Evolutionary conservation across 2,888 invertebrate genomes (phyloP), one percentile per base, ranked within the genome.

Genomic region (Eurois occulta): DNA sequence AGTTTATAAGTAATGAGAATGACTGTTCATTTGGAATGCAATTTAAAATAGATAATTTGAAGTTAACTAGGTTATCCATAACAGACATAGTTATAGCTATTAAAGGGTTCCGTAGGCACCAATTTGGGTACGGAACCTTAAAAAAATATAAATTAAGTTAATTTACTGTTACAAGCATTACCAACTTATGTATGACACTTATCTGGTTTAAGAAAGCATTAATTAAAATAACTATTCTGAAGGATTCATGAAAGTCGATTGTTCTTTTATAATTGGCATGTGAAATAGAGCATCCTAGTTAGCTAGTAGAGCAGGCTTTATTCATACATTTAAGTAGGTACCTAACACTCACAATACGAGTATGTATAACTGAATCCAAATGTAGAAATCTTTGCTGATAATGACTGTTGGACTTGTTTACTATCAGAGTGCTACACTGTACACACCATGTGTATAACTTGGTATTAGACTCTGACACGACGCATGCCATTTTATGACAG

Each of bases 251-350:
- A 55, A 55, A 43, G 32, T 21, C 24, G 28, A 48, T 48, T 48
- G 48, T 75, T 62, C 18, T 48, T 75, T 21, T 60, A 73, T 2
- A 64, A 55, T 76, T n/a, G 43, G 18, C 55, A 28, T 77, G 77
- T 43, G 65, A 65, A 76, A 18, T 38, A 76, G 35, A 65, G 28
- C 43, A 58, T 41, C 16, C 38, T 64, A 75, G 13, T 41, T 64
- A 3, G 5, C 18, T 11, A 18, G 28, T 24, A 48, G 48, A 52
- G 16, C 18, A 21, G n/a, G 18, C n/a, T 64, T 62, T 32, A 32
- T 75, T 41, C n/a, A 35, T 48, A 28, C 24, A 13, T 28, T n/a
- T n/a, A n/a, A n/a, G n/a, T n/a, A 58, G 13, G 21, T 43, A 70
- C 24, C 24, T 32, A n/a, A 3, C 32, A 46, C 46, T 46, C n/a